Evolutionary conservation across 2,888 invertebrate genomes (phyloP), one percentile per base, ranked within the genome.

Genomic region (Acrobeloides nanus): DNA sequence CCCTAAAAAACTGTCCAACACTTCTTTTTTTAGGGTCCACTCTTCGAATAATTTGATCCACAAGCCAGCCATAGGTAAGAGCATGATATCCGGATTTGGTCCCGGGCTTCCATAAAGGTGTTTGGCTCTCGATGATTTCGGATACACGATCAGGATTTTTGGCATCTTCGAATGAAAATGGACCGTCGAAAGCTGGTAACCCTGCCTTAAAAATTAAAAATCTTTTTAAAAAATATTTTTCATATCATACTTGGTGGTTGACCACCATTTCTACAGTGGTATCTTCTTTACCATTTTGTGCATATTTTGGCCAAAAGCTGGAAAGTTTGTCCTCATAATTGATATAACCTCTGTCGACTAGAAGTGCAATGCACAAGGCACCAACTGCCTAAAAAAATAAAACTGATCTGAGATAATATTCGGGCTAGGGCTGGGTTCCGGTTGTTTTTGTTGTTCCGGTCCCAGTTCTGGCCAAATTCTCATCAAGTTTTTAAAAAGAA

Each of bases 291-390:
- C 76, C 76, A 55, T 77, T 75, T 51, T 72, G 69, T 3, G 64
- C 75, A 66, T 77, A 77, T 42, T 76, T 76, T 20, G 77, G 76
- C 77, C 77, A 77, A 50, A 73, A 74, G 15, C 62, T 60, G 31
- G 62, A 51, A 17, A 77, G 69, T 25, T 59, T 66, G 37, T 74
- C 69, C 20, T 74, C 66, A 57, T 76, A 77, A 20, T 62, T 50
- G 18, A 77, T 35, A 24, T 63, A 51, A 6, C 74, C 74, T 29
- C 74, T 69, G 48, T 77, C 76, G 4, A 76, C 75, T 26, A 78
- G 58, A 46, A 64, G 65, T 15, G 66, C 66, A 8, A 70, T 59
- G 38, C 64, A 64, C 2, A 70, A 56, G 2, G 70, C 64, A 8
- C 66, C 69, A 24, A 70, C 64, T 4, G 70, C 68, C 62, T 62